A percentile compares a stretch with the other conserved stretches of the same genome.
Evolutionary conservation across 2,797 vertebrate species (phyloP).

Genomic region (Myripristis murdjan): DNA sequence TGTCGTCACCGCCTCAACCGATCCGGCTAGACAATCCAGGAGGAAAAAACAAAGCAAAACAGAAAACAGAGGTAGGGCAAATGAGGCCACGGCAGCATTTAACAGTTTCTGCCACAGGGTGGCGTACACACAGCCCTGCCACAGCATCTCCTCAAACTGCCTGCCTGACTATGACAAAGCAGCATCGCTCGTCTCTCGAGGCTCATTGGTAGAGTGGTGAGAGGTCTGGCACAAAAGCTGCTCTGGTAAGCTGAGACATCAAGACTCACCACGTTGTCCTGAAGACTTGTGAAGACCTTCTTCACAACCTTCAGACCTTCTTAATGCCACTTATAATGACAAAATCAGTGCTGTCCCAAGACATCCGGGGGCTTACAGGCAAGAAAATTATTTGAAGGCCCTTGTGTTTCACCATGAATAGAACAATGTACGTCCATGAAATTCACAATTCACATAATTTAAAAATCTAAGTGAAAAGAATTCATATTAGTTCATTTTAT

Average conservation of each 20-base stretch:
- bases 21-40: not conserved
- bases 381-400: too few relatives aligned
- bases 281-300: too few relatives aligned
- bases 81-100: constrained; percentile 15
- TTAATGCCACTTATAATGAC: too few relatives aligned
- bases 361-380: too few relatives aligned
- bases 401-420: too few relatives aligned
- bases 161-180: constrained; percentile 10
- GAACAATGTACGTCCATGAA: too few relatives aligned
- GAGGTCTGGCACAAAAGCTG: constrained; percentile 21
- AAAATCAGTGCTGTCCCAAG: too few relatives aligned
- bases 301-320: too few relatives aligned
- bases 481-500: too few relatives aligned
- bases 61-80: not conserved
- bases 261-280: not conserved
- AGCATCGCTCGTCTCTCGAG: not conserved
- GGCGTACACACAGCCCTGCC: not conserved
- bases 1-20: too few relatives aligned
- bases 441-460: too few relatives aligned
- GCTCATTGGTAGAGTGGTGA: not conserved
- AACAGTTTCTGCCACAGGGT: constrained; percentile 29
- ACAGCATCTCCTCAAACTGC: not conserved
- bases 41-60: constrained; percentile 15
- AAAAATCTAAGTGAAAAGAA: too few relatives aligned
- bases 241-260: constrained; percentile 25